Conservation (phyloP, 2,113 vertebrate species). For the Hyla sarda region DNA sequence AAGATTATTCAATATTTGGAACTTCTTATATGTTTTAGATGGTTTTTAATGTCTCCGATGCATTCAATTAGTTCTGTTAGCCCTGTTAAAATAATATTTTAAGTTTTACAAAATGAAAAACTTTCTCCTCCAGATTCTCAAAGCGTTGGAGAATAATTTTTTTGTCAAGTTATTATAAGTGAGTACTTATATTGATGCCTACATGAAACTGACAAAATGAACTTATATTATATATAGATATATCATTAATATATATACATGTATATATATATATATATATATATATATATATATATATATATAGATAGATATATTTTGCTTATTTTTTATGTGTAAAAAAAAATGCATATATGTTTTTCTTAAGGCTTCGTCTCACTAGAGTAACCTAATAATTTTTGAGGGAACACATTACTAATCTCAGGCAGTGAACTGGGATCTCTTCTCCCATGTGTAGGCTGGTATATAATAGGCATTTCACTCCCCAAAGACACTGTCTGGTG, state of each 20-base stretch:
- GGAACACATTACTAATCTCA: not conserved
- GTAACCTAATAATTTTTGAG: not conserved
- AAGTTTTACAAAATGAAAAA: too few species aligned
- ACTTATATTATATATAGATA: not conserved
- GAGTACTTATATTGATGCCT: not conserved
- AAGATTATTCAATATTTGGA: too few species aligned
- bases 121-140: too few species aligned
- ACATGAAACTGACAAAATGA: too few species aligned
- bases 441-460: not conserved
- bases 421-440: constrained; percentile 20
- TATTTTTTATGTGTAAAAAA: too few species aligned
- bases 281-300: not conserved
- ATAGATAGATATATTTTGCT: not conserved
- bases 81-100: too few species aligned
- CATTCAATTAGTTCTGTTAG: too few species aligned
- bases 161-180: too few species aligned
- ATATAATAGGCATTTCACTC: constrained; percentile 11
- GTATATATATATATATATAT: not conserved
- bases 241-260: too few species aligned
- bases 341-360: not conserved
- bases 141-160: too few species aligned
- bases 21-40: too few species aligned
- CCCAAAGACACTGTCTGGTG: constrained; percentile 10
- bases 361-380: not conserved
- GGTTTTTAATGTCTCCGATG: too few species aligned